Evolutionary conservation across 2,113 vertebrate species (phyloP), one percentile per base, ranked within the genome.

Genomic region (Columba livia): DNA sequence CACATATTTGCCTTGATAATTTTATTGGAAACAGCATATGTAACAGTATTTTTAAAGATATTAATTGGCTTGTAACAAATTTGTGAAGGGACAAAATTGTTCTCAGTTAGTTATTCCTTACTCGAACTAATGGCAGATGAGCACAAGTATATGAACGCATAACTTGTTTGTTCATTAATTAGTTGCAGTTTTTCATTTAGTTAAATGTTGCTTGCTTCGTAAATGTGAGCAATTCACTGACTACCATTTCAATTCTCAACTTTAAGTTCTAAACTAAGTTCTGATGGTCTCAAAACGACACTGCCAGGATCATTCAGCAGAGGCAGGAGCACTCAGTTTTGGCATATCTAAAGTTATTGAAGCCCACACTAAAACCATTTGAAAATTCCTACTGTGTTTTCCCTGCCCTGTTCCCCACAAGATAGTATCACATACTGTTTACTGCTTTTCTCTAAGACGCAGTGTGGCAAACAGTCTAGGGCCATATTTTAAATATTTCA

Each of bases 381-480:
- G 38, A 61, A 56, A 64, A 26, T 42, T 21, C 20, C 36, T 2
- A 2, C 23, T 50, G 0, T 16, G 71, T 71, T 61, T 56, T 32
- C 24, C 31, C n/a, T 28, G 1, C 20, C 19, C 34, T 31, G 32
- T 53, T 21, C 17, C 34, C 29, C 42, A 21, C 20, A 6, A 19
- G 36, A 28, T 3, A 42, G 4, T 18, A 29, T 4, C 1, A 1
- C 29, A 0, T 4, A 12, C 31, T 77, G 40, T 19, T 69, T 42
- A 24, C 36, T 92, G 81, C 38, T 62, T 75, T 88, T 81, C 16
- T 42, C 23, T 19, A 17, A 71, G 50, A 23, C 38, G 28, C 14
- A 19, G 0, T 2, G 5, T 18, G 57, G 31, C 42, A n/a, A 47
- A 38, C 64, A 64, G 57, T 50, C n/a, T 75, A n/a, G 53, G 42